A percentile compares a stretch with the other conserved stretches of the same genome.
These are phyloP conservation scores for Nothocercus nigrocapillus DNA, from an alignment of 2,113 vertebrate species.

Conservation along the genomic window DNA sequence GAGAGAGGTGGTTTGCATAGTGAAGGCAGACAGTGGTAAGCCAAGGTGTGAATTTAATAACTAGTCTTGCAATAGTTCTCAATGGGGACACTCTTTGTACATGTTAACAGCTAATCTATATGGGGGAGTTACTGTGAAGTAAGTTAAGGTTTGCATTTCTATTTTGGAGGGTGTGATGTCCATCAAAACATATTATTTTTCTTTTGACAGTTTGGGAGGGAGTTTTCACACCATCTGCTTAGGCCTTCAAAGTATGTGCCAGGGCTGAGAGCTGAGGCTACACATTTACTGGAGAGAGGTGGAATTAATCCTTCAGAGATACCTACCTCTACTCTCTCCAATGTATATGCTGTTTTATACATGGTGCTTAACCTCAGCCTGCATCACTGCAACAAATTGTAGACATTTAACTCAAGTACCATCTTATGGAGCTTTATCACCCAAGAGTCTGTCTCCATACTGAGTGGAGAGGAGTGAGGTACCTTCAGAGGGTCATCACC, in stretches of 20 bases:
- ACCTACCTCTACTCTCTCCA: constrained; percentile 2
- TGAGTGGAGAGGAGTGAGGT: neutral
- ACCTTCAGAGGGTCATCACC: neutral
- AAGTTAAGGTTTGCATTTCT: constrained; percentile 10
- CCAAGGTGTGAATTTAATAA: neutral
- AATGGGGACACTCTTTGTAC: neutral
- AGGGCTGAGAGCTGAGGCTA: neutral
- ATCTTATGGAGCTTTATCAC: neutral
- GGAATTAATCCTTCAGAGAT: neutral
- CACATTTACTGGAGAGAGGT: neutral
- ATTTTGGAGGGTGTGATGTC: constrained; percentile 13
- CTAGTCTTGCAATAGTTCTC: neutral
- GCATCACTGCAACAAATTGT: neutral
- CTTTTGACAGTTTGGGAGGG: constrained; percentile 27
- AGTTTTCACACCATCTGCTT: constrained; percentile 41
- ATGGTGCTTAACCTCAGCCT: neutral
- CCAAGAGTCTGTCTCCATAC: neutral
- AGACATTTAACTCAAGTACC: neutral
- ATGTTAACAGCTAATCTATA: constrained; percentile 3
- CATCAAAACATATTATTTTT: constrained; percentile 31
- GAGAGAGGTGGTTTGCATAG: neutral
- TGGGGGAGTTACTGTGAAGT: constrained; percentile 8
- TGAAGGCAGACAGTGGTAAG: neutral
- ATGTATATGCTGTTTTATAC: neutral
- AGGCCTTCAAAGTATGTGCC: neutral